A percentile compares a stretch with the other conserved stretches of the same genome.
These are phyloP conservation scores for Caenorhabditis sp. DNA, from an alignment of 2,888 invertebrate species.

Conservation along the genomic window DNA sequence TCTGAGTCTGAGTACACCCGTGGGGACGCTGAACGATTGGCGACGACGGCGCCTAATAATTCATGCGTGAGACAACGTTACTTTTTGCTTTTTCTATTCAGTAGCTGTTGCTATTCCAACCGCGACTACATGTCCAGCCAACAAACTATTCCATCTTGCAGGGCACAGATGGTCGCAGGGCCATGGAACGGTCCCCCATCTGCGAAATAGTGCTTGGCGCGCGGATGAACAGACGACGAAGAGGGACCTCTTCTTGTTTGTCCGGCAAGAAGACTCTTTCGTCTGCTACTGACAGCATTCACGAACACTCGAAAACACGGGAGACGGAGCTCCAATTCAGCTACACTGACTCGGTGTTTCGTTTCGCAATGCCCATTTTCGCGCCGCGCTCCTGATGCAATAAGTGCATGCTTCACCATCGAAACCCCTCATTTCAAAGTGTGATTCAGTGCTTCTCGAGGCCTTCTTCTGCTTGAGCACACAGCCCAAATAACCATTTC, in stretches of 20 bases:
- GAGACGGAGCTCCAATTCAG: too few relatives aligned
- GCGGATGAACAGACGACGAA: slow-evolving; percentile 13
- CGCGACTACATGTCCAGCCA: neutral
- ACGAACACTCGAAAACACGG: slow-evolving; percentile 9
- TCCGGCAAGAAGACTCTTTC: slow-evolving; percentile 9
- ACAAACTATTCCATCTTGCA: neutral
- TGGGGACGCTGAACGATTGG: too few relatives aligned
- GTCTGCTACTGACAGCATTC: slow-evolving; percentile 5
- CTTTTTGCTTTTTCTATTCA: neutral
- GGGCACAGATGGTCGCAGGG: neutral
- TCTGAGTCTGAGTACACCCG: neutral
- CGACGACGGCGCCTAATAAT: neutral
- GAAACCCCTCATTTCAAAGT: neutral
- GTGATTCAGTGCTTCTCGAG: neutral
- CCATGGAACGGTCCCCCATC: neutral
- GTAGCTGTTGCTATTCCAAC: neutral
- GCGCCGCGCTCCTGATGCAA: neutral
- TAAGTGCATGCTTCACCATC: slow-evolving; percentile 3
- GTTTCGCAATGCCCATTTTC: neutral
- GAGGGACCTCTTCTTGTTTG: slow-evolving; percentile 43
- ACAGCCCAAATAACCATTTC: slow-evolving; percentile 9
- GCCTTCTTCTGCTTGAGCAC: slow-evolving; percentile 4
- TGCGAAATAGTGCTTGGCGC: slow-evolving; percentile 7
- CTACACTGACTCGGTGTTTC: too few relatives aligned
- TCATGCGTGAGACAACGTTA: slow-evolving; percentile 1